A percentile compares a stretch with the other conserved stretches of the same genome.
phyloP scores from a whole-genome alignment of 2,888 invertebrate genomes.

The Pristionchus fissidentatus region DNA sequence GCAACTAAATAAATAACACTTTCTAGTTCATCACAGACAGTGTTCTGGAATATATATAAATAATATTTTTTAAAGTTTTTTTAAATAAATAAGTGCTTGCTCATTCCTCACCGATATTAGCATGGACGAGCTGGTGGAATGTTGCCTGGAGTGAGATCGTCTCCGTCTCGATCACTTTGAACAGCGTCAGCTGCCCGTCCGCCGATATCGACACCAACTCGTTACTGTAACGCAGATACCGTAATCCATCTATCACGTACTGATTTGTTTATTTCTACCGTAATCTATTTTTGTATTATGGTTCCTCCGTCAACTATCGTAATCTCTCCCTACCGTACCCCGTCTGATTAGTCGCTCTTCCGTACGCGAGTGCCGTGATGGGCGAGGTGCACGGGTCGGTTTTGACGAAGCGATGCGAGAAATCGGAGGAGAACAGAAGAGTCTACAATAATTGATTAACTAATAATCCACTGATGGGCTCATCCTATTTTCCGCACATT shows the following conservation, averaged over 20 bases:
- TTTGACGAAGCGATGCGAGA: conserved; percentile 5
- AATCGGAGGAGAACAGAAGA: conserved; percentile 31
- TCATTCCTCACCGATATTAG: conserved; percentile 46
- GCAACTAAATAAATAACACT: no score
- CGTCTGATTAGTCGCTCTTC: conserved; percentile 13
- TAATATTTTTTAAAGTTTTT: background rate
- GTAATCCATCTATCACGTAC: background rate
- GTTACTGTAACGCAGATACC: background rate
- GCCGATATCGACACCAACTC: conserved; percentile 45
- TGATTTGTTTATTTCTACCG: background rate
- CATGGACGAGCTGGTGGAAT: conserved; percentile 24
- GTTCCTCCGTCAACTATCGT: background rate
- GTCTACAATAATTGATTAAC: background rate
- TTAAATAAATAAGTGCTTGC: background rate
- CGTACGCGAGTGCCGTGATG: conserved; percentile 47
- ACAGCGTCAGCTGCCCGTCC: conserved; percentile 32
- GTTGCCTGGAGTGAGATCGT: background rate
- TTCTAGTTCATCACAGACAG: no score
- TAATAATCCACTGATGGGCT: background rate
- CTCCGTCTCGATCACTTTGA: background rate
- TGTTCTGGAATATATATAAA: no score
- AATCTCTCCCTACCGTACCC: background rate
- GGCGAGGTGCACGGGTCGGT: conserved; percentile 22
- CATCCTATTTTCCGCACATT: background rate
- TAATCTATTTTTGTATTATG: background rate